Evolutionary conservation across 2,113 vertebrate genomes (phyloP).

Genomic region (Candoia aspera): DNA sequence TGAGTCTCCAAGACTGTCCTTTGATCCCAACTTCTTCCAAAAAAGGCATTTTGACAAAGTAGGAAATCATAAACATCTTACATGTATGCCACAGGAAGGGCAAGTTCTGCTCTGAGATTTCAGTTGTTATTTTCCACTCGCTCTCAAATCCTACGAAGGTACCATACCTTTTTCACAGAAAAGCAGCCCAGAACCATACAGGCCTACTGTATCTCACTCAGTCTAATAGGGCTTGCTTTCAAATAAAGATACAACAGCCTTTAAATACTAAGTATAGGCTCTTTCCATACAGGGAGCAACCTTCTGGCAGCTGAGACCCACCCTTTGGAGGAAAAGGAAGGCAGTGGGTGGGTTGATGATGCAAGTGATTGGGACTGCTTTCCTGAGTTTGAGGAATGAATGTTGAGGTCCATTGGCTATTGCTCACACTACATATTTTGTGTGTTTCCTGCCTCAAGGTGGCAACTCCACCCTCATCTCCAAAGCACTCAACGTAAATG

Average conservation of each 20-base stretch:
- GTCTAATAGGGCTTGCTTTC: not conserved
- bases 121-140: not conserved
- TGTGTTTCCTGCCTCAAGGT: not conserved
- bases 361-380: not conserved
- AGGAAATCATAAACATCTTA: not conserved
- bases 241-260: not conserved
- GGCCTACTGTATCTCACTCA: not conserved
- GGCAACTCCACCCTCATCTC: not conserved
- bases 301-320: not conserved
- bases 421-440: not conserved
- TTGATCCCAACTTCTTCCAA: not conserved
- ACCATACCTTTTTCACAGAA: conserved; percentile 9
- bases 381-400: not conserved
- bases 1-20: not conserved
- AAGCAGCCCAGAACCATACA: not conserved
- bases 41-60: not conserved
- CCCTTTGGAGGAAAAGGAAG: not conserved
- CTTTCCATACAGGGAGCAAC: not conserved
- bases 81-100: not conserved
- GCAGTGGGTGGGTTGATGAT: not conserved
- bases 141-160: not conserved
- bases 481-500: not conserved
- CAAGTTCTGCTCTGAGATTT: not conserved
- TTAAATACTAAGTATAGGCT: not conserved
- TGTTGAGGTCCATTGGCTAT: not conserved